Conservation (phyloP, 2,797 vertebrate genomes). For the Leuciscus waleckii region DNA sequence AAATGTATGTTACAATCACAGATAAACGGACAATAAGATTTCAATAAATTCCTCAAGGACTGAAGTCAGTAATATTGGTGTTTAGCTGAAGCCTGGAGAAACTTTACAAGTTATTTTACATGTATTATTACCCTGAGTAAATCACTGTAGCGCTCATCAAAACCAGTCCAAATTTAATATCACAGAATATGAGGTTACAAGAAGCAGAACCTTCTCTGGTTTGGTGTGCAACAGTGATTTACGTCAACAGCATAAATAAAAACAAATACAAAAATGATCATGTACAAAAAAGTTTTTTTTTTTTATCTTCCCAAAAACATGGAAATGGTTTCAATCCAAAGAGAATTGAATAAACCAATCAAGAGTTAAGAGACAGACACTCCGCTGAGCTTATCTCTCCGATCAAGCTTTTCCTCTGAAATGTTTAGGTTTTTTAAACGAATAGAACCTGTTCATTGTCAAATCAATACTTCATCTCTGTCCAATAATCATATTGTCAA, state of each 20-base stretch:
- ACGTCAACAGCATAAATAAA: slow-evolving; percentile 8
- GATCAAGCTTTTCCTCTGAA: neutral
- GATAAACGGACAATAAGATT: neutral
- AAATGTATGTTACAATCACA: neutral
- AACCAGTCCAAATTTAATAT: neutral
- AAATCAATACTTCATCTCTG: neutral
- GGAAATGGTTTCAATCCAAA: neutral
- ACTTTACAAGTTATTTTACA: neutral
- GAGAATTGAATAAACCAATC: neutral
- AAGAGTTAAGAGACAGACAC: neutral
- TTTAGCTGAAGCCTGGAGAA: slow-evolving; percentile 8
- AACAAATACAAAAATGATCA: neutral
- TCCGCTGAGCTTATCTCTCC: neutral
- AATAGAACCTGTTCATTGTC: neutral
- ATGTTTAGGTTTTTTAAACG: neutral
- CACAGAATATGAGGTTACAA: neutral
- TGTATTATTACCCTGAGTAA: slow-evolving; percentile 19
- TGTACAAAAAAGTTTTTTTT: neutral
- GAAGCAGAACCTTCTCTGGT: neutral
- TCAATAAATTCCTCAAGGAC: neutral
- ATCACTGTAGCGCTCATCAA: neutral
- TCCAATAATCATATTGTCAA: neutral
- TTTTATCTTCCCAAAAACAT: neutral
- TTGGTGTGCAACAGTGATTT: neutral
- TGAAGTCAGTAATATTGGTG: neutral